phyloP scores from a whole-genome alignment of 2,113 vertebrate genomes.

The Crotalus horridus region DNA sequence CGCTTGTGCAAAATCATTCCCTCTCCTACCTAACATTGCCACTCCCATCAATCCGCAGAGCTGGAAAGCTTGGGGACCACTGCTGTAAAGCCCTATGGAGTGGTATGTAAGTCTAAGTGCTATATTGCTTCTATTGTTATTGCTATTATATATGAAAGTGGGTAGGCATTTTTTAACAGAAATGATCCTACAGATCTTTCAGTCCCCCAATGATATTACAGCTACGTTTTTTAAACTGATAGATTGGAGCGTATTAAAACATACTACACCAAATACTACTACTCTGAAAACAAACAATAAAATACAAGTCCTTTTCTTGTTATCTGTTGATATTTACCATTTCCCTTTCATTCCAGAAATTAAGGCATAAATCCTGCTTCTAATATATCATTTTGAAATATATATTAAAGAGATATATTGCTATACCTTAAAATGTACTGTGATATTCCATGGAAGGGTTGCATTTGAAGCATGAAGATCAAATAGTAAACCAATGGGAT shows the following conservation, averaged over 20 bases:
- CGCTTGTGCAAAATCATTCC: neutral
- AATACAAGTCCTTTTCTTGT: neutral
- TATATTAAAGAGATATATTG: conserved; percentile 4
- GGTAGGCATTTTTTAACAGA: neutral
- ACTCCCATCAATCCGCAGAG: neutral
- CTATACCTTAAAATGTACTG: conserved; percentile 95
- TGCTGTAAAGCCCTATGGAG: neutral
- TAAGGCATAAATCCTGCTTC: neutral
- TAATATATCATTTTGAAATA: neutral
- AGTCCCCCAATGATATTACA: neutral
- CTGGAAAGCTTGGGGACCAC: neutral
- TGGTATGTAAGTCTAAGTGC: neutral
- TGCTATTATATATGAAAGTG: neutral
- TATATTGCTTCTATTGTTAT: neutral
- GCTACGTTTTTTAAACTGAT: neutral
- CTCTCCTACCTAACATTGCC: neutral
- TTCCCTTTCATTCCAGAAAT: neutral
- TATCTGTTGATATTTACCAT: neutral
- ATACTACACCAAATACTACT: neutral
- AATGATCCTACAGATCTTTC: too few relatives aligned
- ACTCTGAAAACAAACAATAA: neutral
- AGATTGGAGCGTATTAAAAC: neutral
- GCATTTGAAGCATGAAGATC: conserved; percentile 93
- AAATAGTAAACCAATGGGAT: conserved; percentile 95
- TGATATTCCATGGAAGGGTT: conserved; percentile 94